These are phyloP conservation scores for Sebastes taczanowskii DNA, from an alignment of 2,797 vertebrate genomes.

Conservation along the genomic window DNA sequence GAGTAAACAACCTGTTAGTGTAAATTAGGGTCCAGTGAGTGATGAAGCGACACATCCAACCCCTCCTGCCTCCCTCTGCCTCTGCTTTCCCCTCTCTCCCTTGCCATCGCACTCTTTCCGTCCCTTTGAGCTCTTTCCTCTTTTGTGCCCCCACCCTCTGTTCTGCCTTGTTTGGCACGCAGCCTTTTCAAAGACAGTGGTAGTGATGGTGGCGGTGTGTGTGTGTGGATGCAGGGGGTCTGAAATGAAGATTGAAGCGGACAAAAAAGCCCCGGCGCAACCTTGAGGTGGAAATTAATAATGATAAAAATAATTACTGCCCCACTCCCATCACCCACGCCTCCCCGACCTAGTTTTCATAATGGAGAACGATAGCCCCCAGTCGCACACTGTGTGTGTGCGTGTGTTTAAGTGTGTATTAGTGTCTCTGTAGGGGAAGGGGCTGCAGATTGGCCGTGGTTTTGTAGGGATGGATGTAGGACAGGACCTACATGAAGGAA, in stretches of 20 bases:
- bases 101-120: conserved; percentile 51
- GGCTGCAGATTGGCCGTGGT: conserved; percentile 42
- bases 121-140: conserved; percentile 77
- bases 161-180: conserved; percentile 78
- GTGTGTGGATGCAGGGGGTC: conserved; percentile 59
- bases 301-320: conserved; percentile 88
- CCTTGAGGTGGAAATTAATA: conserved; percentile 88
- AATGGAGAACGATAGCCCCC: conserved; percentile 82
- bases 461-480: conserved; percentile 69
- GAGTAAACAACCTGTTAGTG: conserved; percentile 83
- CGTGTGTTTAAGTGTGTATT: conserved; percentile 51
- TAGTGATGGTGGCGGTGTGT: conserved; percentile 45
- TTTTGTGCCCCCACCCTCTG: conserved; percentile 72
- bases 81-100: conserved; percentile 40
- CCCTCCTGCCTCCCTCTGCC: conserved; percentile 54
- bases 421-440: conserved; percentile 45
- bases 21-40: conserved; percentile 82
- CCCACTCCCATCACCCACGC: conserved; percentile 73
- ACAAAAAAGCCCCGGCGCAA: conserved; percentile 80
- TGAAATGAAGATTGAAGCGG: conserved; percentile 79
- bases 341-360: conserved; percentile 83
- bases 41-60: conserved; percentile 76
- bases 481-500: conserved; percentile 71
- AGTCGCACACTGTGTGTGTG: conserved; percentile 64
- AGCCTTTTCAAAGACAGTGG: conserved; percentile 72